Conservation (phyloP, 2,888 invertebrate genomes). For the Creontiades dilutus region DNA sequence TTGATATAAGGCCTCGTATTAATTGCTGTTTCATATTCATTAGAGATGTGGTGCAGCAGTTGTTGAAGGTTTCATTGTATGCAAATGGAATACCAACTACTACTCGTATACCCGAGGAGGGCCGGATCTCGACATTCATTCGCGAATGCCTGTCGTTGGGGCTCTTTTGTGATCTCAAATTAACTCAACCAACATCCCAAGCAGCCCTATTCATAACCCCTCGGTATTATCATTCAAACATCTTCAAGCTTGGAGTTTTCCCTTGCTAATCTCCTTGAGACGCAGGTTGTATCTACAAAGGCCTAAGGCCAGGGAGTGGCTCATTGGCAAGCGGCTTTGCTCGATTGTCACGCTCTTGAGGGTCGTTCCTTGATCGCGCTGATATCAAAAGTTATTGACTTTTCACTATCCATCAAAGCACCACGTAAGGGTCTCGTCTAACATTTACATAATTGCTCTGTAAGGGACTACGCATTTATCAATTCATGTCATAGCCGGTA, state of each 20-base stretch:
- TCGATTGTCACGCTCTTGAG: constrained; percentile 13
- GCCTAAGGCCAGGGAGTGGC: constrained; percentile 39
- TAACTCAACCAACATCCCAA: constrained; percentile 66
- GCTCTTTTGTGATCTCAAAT: constrained; percentile 63
- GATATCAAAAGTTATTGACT: constrained; percentile 25
- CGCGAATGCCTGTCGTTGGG: constrained; percentile 54
- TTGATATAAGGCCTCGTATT: constrained; percentile 69
- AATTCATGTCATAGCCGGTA: too few relatives aligned
- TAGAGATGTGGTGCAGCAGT: constrained; percentile 69
- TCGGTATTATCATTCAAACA: constrained; percentile 65
- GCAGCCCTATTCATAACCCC: constrained; percentile 60
- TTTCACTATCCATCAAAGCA: constrained; percentile 9
- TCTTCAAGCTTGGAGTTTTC: constrained; percentile 48
- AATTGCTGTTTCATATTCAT: constrained; percentile 70
- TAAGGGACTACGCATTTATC: too few relatives aligned
- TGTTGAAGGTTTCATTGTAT: constrained; percentile 65
- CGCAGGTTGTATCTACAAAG: constrained; percentile 42
- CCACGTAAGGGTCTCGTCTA: neutral
- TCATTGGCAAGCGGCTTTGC: constrained; percentile 26
- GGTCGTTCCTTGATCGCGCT: neutral
- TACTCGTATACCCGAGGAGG: constrained; percentile 30
- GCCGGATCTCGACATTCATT: constrained; percentile 42
- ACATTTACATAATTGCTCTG: too few relatives aligned
- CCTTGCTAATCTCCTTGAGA: constrained; percentile 56
- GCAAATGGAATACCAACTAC: constrained; percentile 62